These are phyloP conservation scores for Sprattus sprattus DNA, from an alignment of 2,113 vertebrate species.

Conservation along the genomic window DNA sequence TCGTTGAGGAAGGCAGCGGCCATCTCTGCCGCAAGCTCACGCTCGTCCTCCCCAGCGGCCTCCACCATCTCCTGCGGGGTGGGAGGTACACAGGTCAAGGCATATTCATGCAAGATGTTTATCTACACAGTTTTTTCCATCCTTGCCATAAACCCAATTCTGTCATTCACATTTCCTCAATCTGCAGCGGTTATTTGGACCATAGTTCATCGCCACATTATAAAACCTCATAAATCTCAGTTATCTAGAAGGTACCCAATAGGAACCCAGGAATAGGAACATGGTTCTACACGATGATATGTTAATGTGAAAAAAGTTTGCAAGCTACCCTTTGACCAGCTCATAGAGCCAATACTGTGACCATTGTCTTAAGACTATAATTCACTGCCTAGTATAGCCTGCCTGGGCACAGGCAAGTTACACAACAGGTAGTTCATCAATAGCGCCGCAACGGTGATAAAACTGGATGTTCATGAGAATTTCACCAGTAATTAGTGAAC, in stretches of 20 bases:
- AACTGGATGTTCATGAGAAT: too few relatives aligned
- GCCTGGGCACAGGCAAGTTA: too few relatives aligned
- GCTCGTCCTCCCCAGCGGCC: slow-evolving; percentile 94
- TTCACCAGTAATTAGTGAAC: too few relatives aligned
- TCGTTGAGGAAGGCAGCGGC: slow-evolving; percentile 96
- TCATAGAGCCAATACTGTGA: not conserved
- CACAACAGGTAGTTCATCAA: too few relatives aligned
- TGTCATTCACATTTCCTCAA: not conserved
- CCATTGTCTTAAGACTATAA: too few relatives aligned
- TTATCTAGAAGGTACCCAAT: too few relatives aligned
- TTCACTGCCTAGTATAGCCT: not conserved
- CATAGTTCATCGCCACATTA: not conserved
- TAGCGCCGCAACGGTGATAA: too few relatives aligned
- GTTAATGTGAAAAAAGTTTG: not conserved
- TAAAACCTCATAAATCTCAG: too few relatives aligned
- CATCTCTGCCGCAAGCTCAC: slow-evolving; percentile 97
- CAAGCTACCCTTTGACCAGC: not conserved
- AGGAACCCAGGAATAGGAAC: too few relatives aligned
- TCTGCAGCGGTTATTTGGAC: not conserved
- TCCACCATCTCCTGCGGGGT: slow-evolving; percentile 93
- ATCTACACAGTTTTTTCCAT: too few relatives aligned
- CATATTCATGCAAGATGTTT: not conserved
- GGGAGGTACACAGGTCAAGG: not conserved
- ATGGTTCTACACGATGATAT: too few relatives aligned
- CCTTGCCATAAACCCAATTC: not conserved